A percentile compares a stretch with the other conserved stretches of the same genome.
Evolutionary conservation across 1,140 invertebrate species (phyloP).

Genomic region (Solenopsis fugax): DNA sequence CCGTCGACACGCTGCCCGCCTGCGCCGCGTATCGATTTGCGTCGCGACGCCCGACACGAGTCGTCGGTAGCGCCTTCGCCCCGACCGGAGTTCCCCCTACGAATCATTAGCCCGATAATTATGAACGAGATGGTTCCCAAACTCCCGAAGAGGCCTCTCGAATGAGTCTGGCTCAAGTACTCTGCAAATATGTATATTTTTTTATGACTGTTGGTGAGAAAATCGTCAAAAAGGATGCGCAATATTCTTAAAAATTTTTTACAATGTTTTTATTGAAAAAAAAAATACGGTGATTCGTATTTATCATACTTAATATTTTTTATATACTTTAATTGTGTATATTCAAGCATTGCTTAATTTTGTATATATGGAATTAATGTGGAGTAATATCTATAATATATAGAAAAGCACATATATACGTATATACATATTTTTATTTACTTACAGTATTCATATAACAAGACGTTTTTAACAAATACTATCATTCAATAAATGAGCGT

Average conservation of each 20-base stretch:
- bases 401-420: background rate
- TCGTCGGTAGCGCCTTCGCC: conserved; percentile 68
- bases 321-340: background rate
- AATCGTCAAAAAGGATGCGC: background rate
- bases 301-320: too few relatives aligned
- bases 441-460: background rate
- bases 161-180: background rate
- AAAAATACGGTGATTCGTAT: too few relatives aligned
- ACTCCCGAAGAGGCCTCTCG: background rate
- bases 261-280: too few relatives aligned
- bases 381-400: background rate
- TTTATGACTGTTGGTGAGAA: background rate
- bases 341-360: background rate
- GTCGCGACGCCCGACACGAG: conserved; percentile 67
- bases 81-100: conserved; percentile 19
- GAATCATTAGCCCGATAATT: conserved; percentile 41
- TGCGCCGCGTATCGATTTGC: conserved; percentile 74
- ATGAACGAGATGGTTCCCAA: background rate
- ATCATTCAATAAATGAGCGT: background rate
- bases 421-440: conserved; percentile 12
- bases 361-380: background rate
- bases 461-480: background rate
- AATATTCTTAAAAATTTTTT: too few relatives aligned
- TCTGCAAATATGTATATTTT: background rate
- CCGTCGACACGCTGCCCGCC: conserved; percentile 55